Evolutionary conservation across 2,797 vertebrate species (phyloP), one percentile per base, ranked within the genome.

Genomic region (Acanthurus leucopareius): DNA sequence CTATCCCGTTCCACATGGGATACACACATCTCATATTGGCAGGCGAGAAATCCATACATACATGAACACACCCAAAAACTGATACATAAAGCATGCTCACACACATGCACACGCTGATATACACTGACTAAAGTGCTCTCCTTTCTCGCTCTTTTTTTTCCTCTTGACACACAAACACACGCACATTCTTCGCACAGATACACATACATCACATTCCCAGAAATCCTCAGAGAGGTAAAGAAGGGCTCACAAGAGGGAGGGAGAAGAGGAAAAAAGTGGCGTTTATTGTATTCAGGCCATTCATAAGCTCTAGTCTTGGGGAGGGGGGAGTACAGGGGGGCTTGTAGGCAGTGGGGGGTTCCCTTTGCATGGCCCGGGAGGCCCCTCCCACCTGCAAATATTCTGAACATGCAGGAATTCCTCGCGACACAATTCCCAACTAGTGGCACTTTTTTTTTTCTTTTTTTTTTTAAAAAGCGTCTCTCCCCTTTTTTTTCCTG

Each of bases 251-350:
- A 75, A 83, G 81, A 89, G 89, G 89, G 90, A 86, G 86, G 92
- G 96, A 94, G 82, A 69, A 80, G 67, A 94, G 95, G 32, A 96
- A 97, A 65, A 91, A 98, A 98, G 96, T 95, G 40, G 92, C 92
- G 90, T 96, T 98, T 98, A 97, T 97, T 92, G 95, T 95, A 97
- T 97, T 98, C 96, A 96, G 94, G 93, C 95, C 89, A 94, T 97
- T 99, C 95, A 96, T 93, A 95, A 91, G 96, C 95, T 95, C 94
- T 93, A 95, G 95, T 95, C 87, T 92, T 92, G 93, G 87, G 58
- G 67, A 85, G 82, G 83, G 76, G 76, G 82, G 65, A 45, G 64
- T 93, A 92, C 92, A 85, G 58, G 94, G 96, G 93, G 92, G 51
- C 40, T 67, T 68, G 83, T 69, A 91, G 94, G 93, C 94, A 93